phyloP scores from a whole-genome alignment of 2,888 invertebrate genomes.

The Perizoma affinitatum region DNA sequence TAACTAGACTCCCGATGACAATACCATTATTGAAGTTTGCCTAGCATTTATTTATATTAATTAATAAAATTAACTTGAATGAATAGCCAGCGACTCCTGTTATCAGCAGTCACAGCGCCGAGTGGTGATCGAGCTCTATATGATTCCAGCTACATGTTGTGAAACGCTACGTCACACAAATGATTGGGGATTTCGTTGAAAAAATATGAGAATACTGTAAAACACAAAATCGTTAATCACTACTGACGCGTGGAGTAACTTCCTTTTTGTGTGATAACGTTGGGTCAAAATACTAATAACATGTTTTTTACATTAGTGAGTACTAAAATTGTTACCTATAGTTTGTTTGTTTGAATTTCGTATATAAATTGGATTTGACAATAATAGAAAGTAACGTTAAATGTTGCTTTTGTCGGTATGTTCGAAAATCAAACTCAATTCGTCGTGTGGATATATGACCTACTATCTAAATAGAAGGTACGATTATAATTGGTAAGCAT shows the following conservation, averaged over 20 bases:
- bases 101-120: conserved; percentile 57
- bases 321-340: too few species aligned
- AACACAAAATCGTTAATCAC: neutral
- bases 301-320: too few species aligned
- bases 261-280: too few species aligned
- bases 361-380: too few species aligned
- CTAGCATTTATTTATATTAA: conserved; percentile 66
- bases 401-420: too few species aligned
- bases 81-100: conserved; percentile 63
- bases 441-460: too few species aligned
- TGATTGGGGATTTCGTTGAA: conserved; percentile 43
- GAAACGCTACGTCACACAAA: conserved; percentile 31
- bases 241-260: neutral
- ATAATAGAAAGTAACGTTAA: too few species aligned
- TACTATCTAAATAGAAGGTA: too few species aligned
- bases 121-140: conserved; percentile 39
- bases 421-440: too few species aligned
- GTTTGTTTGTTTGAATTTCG: too few species aligned
- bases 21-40: conserved; percentile 33
- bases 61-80: conserved; percentile 67
- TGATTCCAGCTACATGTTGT: conserved; percentile 29
- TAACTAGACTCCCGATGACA: conserved; percentile 25
- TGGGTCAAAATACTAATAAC: too few species aligned
- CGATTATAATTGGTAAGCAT: too few species aligned
- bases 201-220: neutral